Evolutionary conservation across 2,797 vertebrate species (phyloP), one percentile per base, ranked within the genome.

Genomic region (Eleutherodactylus coqui): DNA sequence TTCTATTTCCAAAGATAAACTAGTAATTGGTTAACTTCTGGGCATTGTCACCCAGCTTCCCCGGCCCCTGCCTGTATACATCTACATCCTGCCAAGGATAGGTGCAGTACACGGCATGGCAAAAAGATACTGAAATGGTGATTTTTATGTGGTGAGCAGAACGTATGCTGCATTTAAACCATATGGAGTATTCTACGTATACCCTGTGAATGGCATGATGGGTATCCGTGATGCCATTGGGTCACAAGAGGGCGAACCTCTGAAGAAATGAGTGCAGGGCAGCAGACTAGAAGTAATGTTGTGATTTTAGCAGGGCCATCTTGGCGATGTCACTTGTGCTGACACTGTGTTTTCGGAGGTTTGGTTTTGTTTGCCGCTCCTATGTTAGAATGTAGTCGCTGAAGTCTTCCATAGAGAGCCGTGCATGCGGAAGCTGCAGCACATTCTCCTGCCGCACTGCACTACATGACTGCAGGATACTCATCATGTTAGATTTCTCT

Each of bases 291-390:
- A 27, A 82, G 75, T 82, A 86, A 75, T 72, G 85, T 43, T 36
- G 86, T 67, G 82, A 79, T 91, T 88, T 86, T 51, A 79, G 53
- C 51, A 89, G 84, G 87, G 78, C 87, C 79, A 82, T 32, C 17
- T 85, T 38, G 67, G 27, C 7, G 21, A 8, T 79, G 36, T 47
- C 36, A 64, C 76, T 75, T 75, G 41, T 41, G 49, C 38, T 82
- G 80, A 82, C 80, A 3, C 34, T 4, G 67, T 36, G 0, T 29
- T 72, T 70, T 82, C n/a, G 8, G 8, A 13, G 24, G 24, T 27
- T 69, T 70, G 47, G 60, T 81, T 72, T 41, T 72, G 24, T 79
- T 45, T 70, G 32, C 8, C 34, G 67, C n/a, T 70, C 6, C 4
- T 36, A 43, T 81, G 60, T 43, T 36, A 4, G 43, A 34, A 49